Evolutionary conservation across 2,113 vertebrate species (phyloP).

Genomic region (Psephotus haematonotus): DNA sequence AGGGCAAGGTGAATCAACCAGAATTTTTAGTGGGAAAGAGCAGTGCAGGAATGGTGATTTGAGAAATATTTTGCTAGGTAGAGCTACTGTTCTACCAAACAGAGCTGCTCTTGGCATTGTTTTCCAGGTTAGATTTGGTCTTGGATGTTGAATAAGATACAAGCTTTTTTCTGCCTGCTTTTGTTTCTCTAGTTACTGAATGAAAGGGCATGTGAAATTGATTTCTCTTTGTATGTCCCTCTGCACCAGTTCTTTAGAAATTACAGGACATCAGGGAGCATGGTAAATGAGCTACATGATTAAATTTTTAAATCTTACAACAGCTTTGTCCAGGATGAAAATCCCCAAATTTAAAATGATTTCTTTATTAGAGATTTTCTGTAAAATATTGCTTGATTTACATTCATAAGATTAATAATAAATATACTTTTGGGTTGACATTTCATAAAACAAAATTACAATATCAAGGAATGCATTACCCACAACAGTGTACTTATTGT

Average conservation of each 20-base stretch:
- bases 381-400: slow-evolving; percentile 53
- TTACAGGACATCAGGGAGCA: slow-evolving; percentile 30
- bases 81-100: not conserved
- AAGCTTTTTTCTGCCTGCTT: not conserved
- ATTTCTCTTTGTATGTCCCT: slow-evolving; percentile 45
- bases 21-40: not conserved
- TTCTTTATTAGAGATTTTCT: slow-evolving; percentile 25
- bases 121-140: not conserved
- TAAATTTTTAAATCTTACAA: slow-evolving; percentile 57
- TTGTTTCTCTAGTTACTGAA: slow-evolving; percentile 1
- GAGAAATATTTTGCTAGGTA: not conserved
- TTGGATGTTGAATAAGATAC: not conserved
- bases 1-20: not conserved
- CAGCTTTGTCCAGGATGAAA: slow-evolving; percentile 27
- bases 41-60: not conserved
- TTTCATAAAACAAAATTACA: slow-evolving; percentile 46
- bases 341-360: slow-evolving; percentile 21
- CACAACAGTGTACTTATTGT: slow-evolving; percentile 31
- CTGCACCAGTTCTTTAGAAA: slow-evolving; percentile 24
- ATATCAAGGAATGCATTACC: slow-evolving; percentile 28
- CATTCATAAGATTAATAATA: slow-evolving; percentile 44
- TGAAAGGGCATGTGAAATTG: slow-evolving; percentile 31
- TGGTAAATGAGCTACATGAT: slow-evolving; percentile 52
- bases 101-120: not conserved
- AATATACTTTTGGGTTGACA: slow-evolving; percentile 7